phyloP scores from a whole-genome alignment of 2,113 vertebrate species.

The Seriola aureovittata region DNA sequence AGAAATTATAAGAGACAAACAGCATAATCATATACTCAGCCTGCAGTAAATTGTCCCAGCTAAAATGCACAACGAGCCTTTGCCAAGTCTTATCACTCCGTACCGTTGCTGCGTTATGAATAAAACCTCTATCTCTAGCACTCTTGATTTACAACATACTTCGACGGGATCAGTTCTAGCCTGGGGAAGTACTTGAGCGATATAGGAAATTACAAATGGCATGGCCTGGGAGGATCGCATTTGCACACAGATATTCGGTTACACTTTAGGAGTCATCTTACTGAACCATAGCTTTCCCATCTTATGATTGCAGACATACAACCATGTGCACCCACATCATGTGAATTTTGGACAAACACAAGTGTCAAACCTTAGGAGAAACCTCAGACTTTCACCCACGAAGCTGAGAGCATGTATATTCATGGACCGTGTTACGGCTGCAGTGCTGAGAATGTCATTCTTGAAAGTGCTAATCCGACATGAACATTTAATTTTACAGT shows the following conservation, averaged over 20 bases:
- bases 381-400: background rate
- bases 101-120: background rate
- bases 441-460: too few relatives aligned
- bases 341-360: background rate
- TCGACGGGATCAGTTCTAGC: background rate
- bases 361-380: background rate
- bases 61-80: background rate
- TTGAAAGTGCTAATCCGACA: too few relatives aligned
- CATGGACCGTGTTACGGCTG: too few relatives aligned
- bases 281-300: background rate
- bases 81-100: background rate
- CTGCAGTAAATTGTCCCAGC: background rate
- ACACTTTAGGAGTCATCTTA: background rate
- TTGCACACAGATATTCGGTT: background rate
- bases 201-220: conserved; percentile 16
- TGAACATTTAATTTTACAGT: background rate
- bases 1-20: background rate
- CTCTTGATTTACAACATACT: background rate
- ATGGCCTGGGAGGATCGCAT: background rate
- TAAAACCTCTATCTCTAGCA: conserved; percentile 6
- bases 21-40: background rate
- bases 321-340: too few relatives aligned
- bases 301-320: background rate
- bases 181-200: background rate
- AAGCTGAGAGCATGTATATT: background rate